Base-by-base conservation (phyloP, 2,888 invertebrate species). In the Cosmopolites sordidus region DNA sequence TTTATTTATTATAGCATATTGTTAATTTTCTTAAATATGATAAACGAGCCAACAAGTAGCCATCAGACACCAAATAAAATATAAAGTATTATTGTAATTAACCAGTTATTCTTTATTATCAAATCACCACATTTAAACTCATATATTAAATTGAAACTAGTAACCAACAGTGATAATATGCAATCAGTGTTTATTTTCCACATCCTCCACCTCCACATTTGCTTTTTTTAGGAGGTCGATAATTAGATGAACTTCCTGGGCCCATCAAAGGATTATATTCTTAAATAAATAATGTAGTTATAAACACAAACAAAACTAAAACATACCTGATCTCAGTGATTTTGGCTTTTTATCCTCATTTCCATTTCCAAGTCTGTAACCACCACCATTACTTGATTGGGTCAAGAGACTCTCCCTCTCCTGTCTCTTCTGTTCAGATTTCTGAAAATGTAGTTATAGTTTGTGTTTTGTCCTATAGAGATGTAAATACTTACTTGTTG, bases 221-320 rank as follows among this genome's bases (percentile, higher is more conserved):
- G 56, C 67, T 69, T 59, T 66, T 66, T 57, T 67, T 71, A 15
- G 69, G 67, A 6, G 73, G 65, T 59, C 67, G 66, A 53, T 74
- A 74, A 18, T 65, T 68, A 1, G 68, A 65, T 2, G 66, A 63
- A 48, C 65, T 60, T 15, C 67, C 66, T 48, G 64, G 61, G 2
- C 73, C 73, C 65, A 68, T 71, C 18, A 74, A 58, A 12, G 74
- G 74, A 62, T 70, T 67, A 53, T 73, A 73, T 12, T 73, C 73
- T 72, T 49, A 68, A 66, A 57, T 49, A 47, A 51, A 50, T 43
- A 52, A 43, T 22, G 8, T 22, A 5, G 8, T 22, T 8, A 22
- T 3, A 22, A 22, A 22, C 8, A 22, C 22, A 22, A 22, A 22
- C 22, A 22, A 22, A 33, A 3, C 33, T 33, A 27, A n/a, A 16